Conservation (phyloP, 2,797 vertebrate species). For the Oreochromis grahami region DNA sequence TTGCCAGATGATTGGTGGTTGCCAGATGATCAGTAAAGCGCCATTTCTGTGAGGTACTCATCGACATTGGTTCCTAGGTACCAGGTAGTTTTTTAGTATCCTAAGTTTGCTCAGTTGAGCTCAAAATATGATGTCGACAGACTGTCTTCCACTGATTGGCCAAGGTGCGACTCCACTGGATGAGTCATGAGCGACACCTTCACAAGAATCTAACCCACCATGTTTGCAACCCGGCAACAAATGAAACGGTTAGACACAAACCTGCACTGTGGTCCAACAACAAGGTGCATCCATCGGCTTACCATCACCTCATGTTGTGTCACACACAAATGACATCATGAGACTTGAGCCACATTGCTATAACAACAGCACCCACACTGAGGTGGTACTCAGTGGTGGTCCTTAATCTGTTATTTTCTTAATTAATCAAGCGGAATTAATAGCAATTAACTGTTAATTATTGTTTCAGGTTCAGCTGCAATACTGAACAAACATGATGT, state of each 20-base stretch:
- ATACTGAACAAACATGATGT: neutral
- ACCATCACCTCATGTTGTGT: neutral
- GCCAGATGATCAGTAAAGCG: accelerated
- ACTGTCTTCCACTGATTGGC: neutral
- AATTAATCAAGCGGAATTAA: neutral
- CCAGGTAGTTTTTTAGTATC: neutral
- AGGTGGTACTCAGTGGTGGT: too few species aligned
- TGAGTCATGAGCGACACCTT: neutral
- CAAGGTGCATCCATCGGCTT: accelerated
- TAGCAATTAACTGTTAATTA: neutral
- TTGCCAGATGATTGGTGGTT: neutral
- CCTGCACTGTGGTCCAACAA: neutral
- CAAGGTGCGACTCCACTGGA: neutral
- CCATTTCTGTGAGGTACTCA: neutral
- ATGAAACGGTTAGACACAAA: accelerated
- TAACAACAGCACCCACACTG: neutral
- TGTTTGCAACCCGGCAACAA: neutral
- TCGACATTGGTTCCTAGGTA: neutral
- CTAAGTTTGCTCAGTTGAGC: neutral
- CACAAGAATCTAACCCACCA: neutral
- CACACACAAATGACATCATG: accelerated
- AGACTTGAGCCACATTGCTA: neutral
- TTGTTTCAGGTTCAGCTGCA: neutral
- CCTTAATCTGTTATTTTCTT: neutral
- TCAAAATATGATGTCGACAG: neutral